Evolutionary conservation across 2,888 invertebrate species (phyloP), one percentile per base, ranked within the genome.

Genomic region (Acanthopleura granulata): DNA sequence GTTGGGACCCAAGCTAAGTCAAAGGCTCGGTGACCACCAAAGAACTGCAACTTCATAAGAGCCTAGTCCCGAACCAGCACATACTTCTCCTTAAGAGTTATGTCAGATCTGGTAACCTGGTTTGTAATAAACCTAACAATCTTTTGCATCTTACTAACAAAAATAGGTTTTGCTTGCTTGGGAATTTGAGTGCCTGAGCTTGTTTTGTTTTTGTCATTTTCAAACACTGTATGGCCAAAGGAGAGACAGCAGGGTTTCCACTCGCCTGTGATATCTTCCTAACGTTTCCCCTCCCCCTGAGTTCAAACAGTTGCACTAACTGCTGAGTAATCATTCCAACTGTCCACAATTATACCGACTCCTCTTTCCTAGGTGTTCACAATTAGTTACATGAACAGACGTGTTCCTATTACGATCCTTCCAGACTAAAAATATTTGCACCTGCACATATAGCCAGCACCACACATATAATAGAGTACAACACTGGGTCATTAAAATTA

Each of bases 151-250:
- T 51, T 51, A 18, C 51, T 51, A 15, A 18, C 14, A 51, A 51
- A 51, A 51, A 51, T 51, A 51, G 51, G 51, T 18, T 51, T 51
- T 51, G 51, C 51, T 18, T 51, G 51, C 51, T 51, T 51, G 51
- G 51, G 14, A 51, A 51, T 14, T 15, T 51, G 14, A 15, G 51
- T 15, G 51, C 51, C 51, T 51, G 14, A 15, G 51, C 51, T 18
- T 51, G 51, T 51, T 51, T 51, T 51, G 14, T 51, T 18, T 15
- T 51, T 51, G 18, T 15, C 51, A 51, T 51, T 18, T 51, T 51
- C 14, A 51, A 18, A 18, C 18, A 51, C 18, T 51, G 51, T 51
- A 15, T 51, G 51, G 18, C 51, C 18, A 51, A 51, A 51, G 51
- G 51, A 51, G 51, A 51, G 14, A 51, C 18, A 14, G 51, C 51